phyloP scores from a whole-genome alignment of 2,113 vertebrate species.

The Ancistrus triradiatus region DNA sequence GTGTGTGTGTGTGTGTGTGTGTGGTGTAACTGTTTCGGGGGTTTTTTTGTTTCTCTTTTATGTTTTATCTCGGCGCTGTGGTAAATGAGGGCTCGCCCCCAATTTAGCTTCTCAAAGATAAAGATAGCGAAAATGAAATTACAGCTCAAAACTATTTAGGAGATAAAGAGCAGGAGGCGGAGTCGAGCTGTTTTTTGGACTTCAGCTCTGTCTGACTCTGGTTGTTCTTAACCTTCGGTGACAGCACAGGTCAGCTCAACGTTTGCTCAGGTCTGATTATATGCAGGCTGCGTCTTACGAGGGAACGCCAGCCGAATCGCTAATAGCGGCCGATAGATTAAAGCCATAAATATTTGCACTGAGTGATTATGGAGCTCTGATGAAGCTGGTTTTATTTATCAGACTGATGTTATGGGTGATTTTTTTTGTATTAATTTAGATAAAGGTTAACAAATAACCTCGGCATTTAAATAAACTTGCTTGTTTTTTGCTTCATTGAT shows the following conservation, averaged over 20 bases:
- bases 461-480: no score
- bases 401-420: neutral
- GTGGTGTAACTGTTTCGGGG: no score
- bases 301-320: constrained; percentile 1
- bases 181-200: neutral
- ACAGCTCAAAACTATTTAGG: neutral
- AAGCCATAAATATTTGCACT: constrained; percentile 9
- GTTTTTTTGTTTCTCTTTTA: neutral
- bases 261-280: neutral
- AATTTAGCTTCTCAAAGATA: neutral
- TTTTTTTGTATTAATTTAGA: no score
- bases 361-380: neutral
- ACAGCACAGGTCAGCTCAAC: constrained; percentile 12
- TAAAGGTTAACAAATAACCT: no score
- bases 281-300: neutral
- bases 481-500: no score
- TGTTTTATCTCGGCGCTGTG: neutral
- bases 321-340: constrained; percentile 7
- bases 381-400: neutral
- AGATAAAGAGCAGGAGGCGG: neutral
- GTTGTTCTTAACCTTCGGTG: constrained; percentile 1
- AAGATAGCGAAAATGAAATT: neutral
- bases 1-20: no score
- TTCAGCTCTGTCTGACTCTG: neutral
- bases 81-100: neutral